Percentiles rank a stretch among this genome's conserved stretches.
phyloP scores from a whole-genome alignment of 2,888 invertebrate species.

The Pollenia angustigena region DNA sequence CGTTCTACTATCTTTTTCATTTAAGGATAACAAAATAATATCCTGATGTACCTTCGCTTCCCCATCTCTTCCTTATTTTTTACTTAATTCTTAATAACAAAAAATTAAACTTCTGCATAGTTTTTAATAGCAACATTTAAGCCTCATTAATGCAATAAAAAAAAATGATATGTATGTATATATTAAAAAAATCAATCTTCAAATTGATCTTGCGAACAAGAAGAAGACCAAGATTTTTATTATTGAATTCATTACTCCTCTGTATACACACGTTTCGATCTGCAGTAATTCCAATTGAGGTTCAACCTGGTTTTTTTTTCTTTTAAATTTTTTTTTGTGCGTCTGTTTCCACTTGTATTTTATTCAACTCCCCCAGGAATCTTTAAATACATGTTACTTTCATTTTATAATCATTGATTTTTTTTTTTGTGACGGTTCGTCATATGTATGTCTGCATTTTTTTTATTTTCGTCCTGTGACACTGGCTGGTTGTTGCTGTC shows the following conservation, averaged over 20 bases:
- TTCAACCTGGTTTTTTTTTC: constrained; percentile 28
- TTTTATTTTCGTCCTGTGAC: constrained; percentile 21
- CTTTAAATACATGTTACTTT: constrained; percentile 74
- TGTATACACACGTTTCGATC: constrained; percentile 64
- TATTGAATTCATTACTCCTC: constrained; percentile 63
- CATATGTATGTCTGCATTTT: constrained; percentile 53
- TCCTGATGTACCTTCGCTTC: constrained; percentile 17
- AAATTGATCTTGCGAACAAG: constrained; percentile 54
- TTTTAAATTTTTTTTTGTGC: constrained; percentile 27
- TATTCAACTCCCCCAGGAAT: constrained; percentile 74
- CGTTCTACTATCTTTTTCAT: no score
- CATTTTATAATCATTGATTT: constrained; percentile 72
- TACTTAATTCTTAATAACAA: constrained; percentile 40
- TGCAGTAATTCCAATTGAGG: constrained; percentile 56
- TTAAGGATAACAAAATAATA: no score
- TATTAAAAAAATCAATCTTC: constrained; percentile 55
- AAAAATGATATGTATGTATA: constrained; percentile 14
- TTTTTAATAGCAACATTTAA: constrained; percentile 75
- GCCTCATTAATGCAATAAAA: constrained; percentile 75
- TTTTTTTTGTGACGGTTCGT: constrained; percentile 65
- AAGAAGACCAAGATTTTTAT: constrained; percentile 46
- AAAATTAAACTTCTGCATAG: constrained; percentile 70
- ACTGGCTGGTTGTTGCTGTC: constrained; percentile 15
- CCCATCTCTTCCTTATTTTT: constrained; percentile 49
- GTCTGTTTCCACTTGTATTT: constrained; percentile 67